Base-by-base conservation (phyloP, 2,797 vertebrate genomes). In the Heteromormyrus szaboi region DNA sequence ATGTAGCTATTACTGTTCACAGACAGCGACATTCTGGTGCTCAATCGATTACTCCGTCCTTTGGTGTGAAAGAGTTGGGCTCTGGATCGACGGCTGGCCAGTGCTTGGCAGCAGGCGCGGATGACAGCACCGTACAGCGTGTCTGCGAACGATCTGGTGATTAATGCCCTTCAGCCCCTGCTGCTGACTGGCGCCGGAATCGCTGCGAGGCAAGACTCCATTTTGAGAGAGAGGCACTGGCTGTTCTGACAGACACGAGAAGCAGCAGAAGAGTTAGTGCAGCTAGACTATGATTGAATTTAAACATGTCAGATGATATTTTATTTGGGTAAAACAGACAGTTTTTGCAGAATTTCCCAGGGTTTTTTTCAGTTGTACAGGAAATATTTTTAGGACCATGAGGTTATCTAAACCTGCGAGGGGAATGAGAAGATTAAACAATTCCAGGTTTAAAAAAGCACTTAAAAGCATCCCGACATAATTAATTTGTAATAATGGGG, bases 101-200 rank as follows among this genome's bases (percentile, higher is more conserved):
- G 85, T 83, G 90, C 86, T 92, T 89, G 89, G 92, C 89, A 90
- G 56, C 50, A 5, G 81, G 17, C 2, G 85, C 56, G 46, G 86
- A 89, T 91, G 89, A 92, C 88, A 90, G 89, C 89, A 90, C 76
- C 54, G 86, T 88, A 65, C 88, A 86, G 87, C 68, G 50, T 86
- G 81, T 50, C 62, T 68, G 59, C 14, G 37, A 86, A 85, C 25
- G 54, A 85, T 88, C 54, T 2, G 56, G n/a, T 62, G 87, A 86
- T 90, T 37, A 85, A 90, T 90, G 81, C 33, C 48, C 46, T 22
- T 56, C 81, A 59, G 81, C 46, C n/a, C 76, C 54, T 59, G 83
- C 14, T 53, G 56, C 59, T 85, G 56, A 33, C 79, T 85, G 86
- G 89, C 33, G 44, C 50, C 50, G 12, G 83, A 17, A 44, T 68